Conservation (phyloP, 2,113 vertebrate genomes). For the Apteryx mantelli region DNA sequence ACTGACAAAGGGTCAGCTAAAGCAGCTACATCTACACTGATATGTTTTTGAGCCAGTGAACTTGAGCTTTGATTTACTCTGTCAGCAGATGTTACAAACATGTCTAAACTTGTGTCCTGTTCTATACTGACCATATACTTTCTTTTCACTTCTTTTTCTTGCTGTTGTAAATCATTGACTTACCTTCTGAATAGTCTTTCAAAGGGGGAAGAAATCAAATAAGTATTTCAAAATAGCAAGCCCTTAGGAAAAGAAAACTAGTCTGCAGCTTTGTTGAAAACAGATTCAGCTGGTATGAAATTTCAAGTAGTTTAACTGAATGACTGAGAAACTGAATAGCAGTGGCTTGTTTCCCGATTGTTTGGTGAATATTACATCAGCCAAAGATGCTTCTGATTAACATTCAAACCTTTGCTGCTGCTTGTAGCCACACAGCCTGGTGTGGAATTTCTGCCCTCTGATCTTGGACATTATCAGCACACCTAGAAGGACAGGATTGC, state of each 20-base stretch:
- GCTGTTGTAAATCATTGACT: neutral
- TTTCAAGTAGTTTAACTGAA: neutral
- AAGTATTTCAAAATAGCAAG: neutral
- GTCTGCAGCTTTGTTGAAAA: neutral
- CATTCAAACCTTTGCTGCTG: neutral
- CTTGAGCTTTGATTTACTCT: neutral
- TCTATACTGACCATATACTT: neutral
- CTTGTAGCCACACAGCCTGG: neutral
- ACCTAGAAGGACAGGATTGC: neutral
- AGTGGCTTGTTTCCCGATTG: neutral
- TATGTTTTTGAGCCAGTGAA: neutral
- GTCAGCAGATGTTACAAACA: neutral
- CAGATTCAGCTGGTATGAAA: neutral
- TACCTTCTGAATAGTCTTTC: neutral
- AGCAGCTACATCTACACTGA: rapidly evolving
- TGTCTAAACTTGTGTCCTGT: neutral
- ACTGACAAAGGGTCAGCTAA: neutral
- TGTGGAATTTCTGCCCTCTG: neutral
- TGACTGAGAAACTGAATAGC: neutral
- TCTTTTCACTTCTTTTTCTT: neutral
- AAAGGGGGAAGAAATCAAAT: neutral
- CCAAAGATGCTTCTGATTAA: neutral
- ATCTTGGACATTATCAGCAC: neutral
- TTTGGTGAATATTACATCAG: neutral
- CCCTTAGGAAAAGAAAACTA: neutral